phyloP scores from a whole-genome alignment of 2,797 vertebrate genomes.

The Spatula clypeata region DNA sequence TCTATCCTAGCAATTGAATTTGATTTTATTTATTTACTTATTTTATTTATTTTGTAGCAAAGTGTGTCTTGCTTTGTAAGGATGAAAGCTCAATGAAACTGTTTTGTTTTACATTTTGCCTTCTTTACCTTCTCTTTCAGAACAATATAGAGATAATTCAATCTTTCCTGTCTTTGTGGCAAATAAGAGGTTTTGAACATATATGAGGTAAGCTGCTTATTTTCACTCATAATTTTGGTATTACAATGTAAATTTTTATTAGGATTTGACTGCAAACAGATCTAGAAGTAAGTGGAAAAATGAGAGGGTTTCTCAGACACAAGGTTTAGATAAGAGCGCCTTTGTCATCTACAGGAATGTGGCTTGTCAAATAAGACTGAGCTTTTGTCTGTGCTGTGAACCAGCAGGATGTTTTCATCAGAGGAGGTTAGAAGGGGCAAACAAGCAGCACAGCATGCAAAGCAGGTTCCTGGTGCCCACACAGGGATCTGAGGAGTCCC shows the following conservation, averaged over 20 bases:
- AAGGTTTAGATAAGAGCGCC: neutral
- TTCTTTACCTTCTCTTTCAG: neutral
- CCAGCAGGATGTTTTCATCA: neutral
- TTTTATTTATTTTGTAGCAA: neutral
- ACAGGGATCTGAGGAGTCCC: neutral
- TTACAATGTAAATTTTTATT: neutral
- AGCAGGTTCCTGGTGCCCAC: neutral
- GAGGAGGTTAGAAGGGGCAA: neutral
- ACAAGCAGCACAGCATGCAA: neutral
- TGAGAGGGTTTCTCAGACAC: neutral
- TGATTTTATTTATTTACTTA: neutral
- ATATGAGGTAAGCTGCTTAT: neutral
- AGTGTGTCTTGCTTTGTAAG: neutral
- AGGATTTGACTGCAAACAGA: neutral
- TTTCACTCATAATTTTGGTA: neutral
- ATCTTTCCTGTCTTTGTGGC: neutral
- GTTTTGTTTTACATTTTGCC: neutral
- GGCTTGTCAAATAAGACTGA: neutral
- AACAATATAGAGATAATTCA: neutral
- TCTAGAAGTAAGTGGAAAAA: neutral
- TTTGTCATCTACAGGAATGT: slow-evolving; percentile 1
- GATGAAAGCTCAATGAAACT: neutral
- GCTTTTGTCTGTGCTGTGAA: neutral
- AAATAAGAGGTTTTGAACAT: neutral
- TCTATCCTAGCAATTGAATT: neutral